A percentile compares a stretch with the other conserved stretches of the same genome.
These are phyloP conservation scores for Hedychridium roseum DNA, from an alignment of 2,888 invertebrate species.

Conservation along the genomic window DNA sequence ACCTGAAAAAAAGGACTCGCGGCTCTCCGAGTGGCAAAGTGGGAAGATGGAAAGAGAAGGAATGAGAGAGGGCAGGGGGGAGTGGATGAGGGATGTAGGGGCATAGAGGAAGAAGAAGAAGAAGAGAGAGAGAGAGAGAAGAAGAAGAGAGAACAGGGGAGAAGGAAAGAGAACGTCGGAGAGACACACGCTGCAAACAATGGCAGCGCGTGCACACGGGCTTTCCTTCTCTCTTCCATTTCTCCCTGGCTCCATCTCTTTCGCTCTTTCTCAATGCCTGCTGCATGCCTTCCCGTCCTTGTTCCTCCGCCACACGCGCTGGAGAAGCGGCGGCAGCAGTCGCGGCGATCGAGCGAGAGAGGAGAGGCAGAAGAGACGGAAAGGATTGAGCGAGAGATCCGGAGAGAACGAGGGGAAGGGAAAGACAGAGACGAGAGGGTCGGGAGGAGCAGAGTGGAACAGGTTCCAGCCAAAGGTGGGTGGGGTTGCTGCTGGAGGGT, in stretches of 20 bases:
- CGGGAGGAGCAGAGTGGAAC: conserved; percentile 51
- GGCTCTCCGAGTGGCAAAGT: conserved; percentile 6
- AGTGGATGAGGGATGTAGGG: conserved; percentile 5
- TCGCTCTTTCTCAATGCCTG: conserved; percentile 9
- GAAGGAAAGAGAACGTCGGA: conserved; percentile 23
- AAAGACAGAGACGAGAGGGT: conserved; percentile 28
- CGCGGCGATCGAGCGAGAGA: conserved; percentile 25
- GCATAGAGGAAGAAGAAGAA: background rate
- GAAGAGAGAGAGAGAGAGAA: conserved; percentile 2
- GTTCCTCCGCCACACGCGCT: conserved; percentile 13
- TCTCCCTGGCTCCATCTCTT: conserved; percentile 16
- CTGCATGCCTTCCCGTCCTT: background rate
- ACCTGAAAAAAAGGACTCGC: conserved; percentile 14
- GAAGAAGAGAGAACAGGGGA: conserved; percentile 12
- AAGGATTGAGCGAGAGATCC: conserved; percentile 6
- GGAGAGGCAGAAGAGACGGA: conserved; percentile 26
- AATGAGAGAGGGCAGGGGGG: conserved; percentile 14
- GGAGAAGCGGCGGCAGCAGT: conserved; percentile 6
- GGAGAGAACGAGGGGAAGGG: conserved; percentile 11
- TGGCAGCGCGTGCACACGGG: conserved; percentile 60
- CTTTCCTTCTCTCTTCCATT: conserved; percentile 29
- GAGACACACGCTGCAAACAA: conserved; percentile 62
- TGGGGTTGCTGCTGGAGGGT: conserved; percentile 46
- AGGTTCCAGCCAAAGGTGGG: conserved; percentile 53
- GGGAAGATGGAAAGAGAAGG: conserved; percentile 6